These are phyloP conservation scores for Rhynchotus rufescens DNA, from an alignment of 2,797 vertebrate species.

Conservation along the genomic window DNA sequence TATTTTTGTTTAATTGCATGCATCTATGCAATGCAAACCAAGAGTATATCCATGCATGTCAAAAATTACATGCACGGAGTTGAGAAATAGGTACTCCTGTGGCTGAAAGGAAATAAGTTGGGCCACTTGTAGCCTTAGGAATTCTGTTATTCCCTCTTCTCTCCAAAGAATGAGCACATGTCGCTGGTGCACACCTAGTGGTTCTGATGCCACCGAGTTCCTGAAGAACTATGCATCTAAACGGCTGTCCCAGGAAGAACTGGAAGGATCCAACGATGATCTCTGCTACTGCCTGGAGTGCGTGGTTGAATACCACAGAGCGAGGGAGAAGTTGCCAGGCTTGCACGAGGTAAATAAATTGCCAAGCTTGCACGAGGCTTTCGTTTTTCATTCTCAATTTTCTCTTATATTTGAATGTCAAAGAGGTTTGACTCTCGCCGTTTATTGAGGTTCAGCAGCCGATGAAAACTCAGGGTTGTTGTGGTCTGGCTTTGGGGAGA, in stretches of 20 bases:
- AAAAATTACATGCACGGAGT: background rate
- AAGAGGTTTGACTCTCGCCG: background rate
- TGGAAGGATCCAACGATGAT: slow-evolving; percentile 79
- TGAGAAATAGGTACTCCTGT: background rate
- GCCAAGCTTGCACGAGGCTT: no score
- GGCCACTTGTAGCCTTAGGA: background rate
- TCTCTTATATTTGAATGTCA: no score
- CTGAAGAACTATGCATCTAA: slow-evolving; percentile 78
- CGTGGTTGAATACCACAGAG: slow-evolving; percentile 86
- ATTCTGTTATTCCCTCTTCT: background rate
- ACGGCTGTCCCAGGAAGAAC: slow-evolving; percentile 46
- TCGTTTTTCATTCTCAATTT: no score
- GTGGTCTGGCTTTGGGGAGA: background rate
- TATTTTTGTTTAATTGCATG: background rate
- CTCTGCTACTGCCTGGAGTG: slow-evolving; percentile 87
- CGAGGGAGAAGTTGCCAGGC: slow-evolving; percentile 75
- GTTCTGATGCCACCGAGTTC: slow-evolving; percentile 59
- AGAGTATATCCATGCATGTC: rapidly evolving
- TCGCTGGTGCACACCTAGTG: slow-evolving; percentile 84
- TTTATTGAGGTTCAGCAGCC: no score
- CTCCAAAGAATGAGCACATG: slow-evolving; percentile 85
- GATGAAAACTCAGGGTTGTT: background rate
- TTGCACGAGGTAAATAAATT: slow-evolving; percentile 81
- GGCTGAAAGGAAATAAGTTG: background rate
- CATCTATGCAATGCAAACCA: rapidly evolving